A percentile compares a stretch with the other conserved stretches of the same genome.
Evolutionary conservation across 2,113 vertebrate genomes (phyloP).

Genomic region (Procavia capensis): DNA sequence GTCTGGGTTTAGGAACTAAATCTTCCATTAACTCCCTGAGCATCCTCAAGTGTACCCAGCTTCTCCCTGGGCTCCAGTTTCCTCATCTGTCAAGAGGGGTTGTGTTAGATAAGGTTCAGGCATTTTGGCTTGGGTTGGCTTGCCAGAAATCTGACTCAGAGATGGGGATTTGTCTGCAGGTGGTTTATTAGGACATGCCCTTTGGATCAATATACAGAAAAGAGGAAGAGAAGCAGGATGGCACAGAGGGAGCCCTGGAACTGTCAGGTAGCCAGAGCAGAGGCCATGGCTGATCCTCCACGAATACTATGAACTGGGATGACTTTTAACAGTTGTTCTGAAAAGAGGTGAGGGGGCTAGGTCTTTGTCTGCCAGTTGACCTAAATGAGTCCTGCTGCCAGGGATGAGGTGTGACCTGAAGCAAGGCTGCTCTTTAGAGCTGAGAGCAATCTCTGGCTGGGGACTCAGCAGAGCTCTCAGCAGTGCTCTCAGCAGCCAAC

Average conservation of each 20-base stretch:
- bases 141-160: background rate
- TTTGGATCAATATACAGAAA: background rate
- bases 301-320: background rate
- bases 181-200: background rate
- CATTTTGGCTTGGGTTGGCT: background rate
- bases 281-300: background rate
- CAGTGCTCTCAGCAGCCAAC: background rate
- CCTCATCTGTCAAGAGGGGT: background rate
- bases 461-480: background rate
- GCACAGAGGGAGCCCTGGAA: background rate
- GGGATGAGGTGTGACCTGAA: background rate
- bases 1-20: background rate
- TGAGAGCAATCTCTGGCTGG: background rate
- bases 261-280: background rate
- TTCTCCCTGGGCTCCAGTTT: background rate
- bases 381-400: background rate
- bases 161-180: background rate
- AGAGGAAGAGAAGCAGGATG: background rate
- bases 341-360: background rate
- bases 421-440: background rate
- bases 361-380: background rate
- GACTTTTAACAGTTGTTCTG: background rate
- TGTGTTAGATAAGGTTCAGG: background rate
- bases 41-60: background rate
- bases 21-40: background rate